Evolutionary conservation across 1,140 invertebrate species (phyloP).

Genomic region (Drosophila subpulchrella): DNA sequence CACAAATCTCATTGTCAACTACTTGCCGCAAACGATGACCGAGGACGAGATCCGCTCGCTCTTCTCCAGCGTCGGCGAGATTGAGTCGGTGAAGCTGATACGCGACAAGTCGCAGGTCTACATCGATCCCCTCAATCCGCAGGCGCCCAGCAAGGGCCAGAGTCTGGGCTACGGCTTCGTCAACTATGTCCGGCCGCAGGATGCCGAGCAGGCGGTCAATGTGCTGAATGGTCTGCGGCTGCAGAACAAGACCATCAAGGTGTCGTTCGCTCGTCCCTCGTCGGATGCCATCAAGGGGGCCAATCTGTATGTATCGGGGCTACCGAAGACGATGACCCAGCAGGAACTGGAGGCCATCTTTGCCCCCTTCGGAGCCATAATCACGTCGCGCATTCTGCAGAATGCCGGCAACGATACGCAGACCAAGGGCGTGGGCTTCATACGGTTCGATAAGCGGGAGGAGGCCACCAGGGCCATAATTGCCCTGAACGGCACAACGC

Average conservation of each 20-base stretch:
- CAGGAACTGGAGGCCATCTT: slow-evolving; percentile 93
- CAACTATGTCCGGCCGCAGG: slow-evolving; percentile 92
- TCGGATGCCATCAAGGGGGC: slow-evolving; percentile 95
- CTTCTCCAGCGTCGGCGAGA: slow-evolving; percentile 94
- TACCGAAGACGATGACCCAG: slow-evolving; percentile 94
- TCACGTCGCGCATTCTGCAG: slow-evolving; percentile 94
- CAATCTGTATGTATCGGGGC: slow-evolving; percentile 94
- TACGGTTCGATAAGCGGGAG: slow-evolving; percentile 87
- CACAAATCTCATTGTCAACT: slow-evolving; percentile 96
- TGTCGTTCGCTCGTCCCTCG: slow-evolving; percentile 94
- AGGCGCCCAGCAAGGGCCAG: slow-evolving; percentile 87
- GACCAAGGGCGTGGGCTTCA: slow-evolving; percentile 88
- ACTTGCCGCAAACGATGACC: slow-evolving; percentile 96
- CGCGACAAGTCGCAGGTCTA: slow-evolving; percentile 93
- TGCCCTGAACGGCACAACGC: slow-evolving; percentile 87
- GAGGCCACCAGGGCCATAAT: slow-evolving; percentile 87
- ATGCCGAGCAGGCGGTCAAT: slow-evolving; percentile 95
- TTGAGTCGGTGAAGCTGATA: slow-evolving; percentile 96
- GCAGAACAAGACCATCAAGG: slow-evolving; percentile 96
- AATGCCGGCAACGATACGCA: slow-evolving; percentile 86
- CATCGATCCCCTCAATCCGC: slow-evolving; percentile 83
- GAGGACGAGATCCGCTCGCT: slow-evolving; percentile 94
- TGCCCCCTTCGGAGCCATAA: slow-evolving; percentile 92
- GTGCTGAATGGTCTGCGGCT: slow-evolving; percentile 93
- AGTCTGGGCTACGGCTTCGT: slow-evolving; percentile 96